A percentile compares a stretch with the other conserved stretches of the same genome.
Conservation (phyloP, 2,888 invertebrate species). For the Caenorhabditis sp. region DNA sequence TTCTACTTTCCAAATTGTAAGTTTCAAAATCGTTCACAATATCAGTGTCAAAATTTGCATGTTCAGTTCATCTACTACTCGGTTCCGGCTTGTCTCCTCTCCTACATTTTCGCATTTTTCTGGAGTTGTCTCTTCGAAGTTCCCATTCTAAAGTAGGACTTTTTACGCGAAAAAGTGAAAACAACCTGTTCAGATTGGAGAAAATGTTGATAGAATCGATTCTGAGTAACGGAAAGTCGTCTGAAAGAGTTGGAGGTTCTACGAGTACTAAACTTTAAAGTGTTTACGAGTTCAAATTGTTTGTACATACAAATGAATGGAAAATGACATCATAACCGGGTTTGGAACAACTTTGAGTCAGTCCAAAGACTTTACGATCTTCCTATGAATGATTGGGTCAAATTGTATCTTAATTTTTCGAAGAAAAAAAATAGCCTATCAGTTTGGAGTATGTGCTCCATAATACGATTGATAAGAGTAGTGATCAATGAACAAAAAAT, state of each 20-base stretch:
- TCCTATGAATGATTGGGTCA: too few relatives aligned
- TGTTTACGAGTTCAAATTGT: background rate
- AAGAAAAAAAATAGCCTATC: too few relatives aligned
- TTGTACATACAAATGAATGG: too few relatives aligned
- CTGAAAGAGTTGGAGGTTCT: background rate
- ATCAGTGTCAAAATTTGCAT: background rate
- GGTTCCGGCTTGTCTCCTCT: constrained; percentile 22
- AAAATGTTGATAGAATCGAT: constrained; percentile 38
- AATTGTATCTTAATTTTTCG: too few relatives aligned
- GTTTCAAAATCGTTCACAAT: background rate
- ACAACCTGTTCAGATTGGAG: constrained; percentile 13
- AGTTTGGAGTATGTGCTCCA: too few relatives aligned
- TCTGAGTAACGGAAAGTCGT: background rate
- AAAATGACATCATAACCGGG: too few relatives aligned
- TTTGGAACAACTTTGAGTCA: too few relatives aligned
- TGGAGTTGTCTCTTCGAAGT: constrained; percentile 62
- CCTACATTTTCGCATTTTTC: constrained; percentile 54
- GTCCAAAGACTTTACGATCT: too few relatives aligned
- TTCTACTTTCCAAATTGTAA: constrained; percentile 43
- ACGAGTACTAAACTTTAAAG: background rate
- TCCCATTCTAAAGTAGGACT: constrained; percentile 51
- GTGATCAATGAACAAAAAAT: too few relatives aligned
- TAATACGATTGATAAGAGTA: too few relatives aligned
- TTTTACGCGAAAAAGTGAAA: background rate
- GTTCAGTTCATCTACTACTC: constrained; percentile 36